Base-by-base conservation (phyloP, 2,113 vertebrate genomes). In the Oreochromis niloticus region DNA sequence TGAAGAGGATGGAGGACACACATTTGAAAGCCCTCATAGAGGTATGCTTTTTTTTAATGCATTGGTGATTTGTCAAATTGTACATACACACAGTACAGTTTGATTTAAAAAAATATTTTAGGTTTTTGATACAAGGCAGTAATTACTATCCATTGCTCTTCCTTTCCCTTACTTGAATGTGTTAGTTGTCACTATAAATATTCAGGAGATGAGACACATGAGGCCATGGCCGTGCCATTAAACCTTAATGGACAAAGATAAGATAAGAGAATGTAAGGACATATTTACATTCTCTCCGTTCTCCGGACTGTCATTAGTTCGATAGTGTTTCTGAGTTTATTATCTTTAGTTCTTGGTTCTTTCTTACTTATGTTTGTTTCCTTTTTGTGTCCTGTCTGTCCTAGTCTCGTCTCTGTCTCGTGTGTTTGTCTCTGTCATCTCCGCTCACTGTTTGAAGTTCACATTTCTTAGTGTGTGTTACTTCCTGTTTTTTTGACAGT, bases 131-230 rank as follows among this genome's bases (percentile, higher is more conserved):
- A 57, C 83, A 80, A 75, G 87, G 27, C 82, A 81, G 85, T 93
- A 92, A 95, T 95, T 91, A 88, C 85, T 83, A 84, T 75, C 80
- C 91, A 54, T 80, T 90, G 50, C 46, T 84, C 87, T 57, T 86
- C 88, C 85, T 92, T 85, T 54, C 91, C 83, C 85, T 75, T 86
- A 68, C 94, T 91, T 91, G 86, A 94, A 93, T 92, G 89, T 88
- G 93, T 95, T 94, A 93, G 87, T 88, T 79, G 61, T 86, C 73
- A 17, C 82, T 55, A 81, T 63, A 85, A 91, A 91, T 93, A 93
- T 92, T 93, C 88, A 92, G 73, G 17, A 82, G 85, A 95, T 91
- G 85, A 94, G 88, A 50, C n/a, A 66, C 63, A 36, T 68, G 73
- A 84, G 91, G 89, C 73, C 81, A 81, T 39, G 50, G 81, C 85